These are phyloP conservation scores for Idaea biselata DNA, from an alignment of 2,888 invertebrate genomes.

Conservation along the genomic window DNA sequence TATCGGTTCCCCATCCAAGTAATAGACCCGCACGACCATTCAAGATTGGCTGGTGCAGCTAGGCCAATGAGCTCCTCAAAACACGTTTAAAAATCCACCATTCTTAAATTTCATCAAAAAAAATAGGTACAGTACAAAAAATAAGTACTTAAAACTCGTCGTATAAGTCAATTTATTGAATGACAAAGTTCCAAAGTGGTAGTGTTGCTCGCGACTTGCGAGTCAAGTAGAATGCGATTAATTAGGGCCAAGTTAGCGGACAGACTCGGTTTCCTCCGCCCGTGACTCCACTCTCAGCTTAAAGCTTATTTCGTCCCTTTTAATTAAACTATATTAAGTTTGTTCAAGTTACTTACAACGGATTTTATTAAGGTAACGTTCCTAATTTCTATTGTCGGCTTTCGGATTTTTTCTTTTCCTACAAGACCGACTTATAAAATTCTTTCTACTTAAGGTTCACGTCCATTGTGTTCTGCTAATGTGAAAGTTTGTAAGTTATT, in stretches of 20 bases:
- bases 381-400: background rate
- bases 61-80: too few species aligned
- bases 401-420: background rate
- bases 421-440: background rate
- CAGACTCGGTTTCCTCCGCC: background rate
- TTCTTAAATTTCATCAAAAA: too few species aligned
- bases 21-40: too few species aligned
- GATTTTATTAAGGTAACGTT: background rate
- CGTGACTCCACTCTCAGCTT: background rate
- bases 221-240: slow-evolving; percentile 12
- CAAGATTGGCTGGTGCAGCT: too few species aligned
- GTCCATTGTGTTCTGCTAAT: background rate
- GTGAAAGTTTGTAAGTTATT: too few species aligned
- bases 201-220: slow-evolving; percentile 5
- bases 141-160: too few species aligned
- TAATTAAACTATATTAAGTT: slow-evolving; percentile 1
- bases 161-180: background rate
- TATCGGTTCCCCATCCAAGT: too few species aligned
- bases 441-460: background rate
- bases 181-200: background rate
- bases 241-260: slow-evolving; percentile 1
- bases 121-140: too few species aligned
- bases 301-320: slow-evolving; percentile 1
- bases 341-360: background rate
- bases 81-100: too few species aligned